Evolutionary conservation across 2,888 invertebrate genomes (phyloP), one percentile per base, ranked within the genome.

Genomic region (Lithophane ornitopus): DNA sequence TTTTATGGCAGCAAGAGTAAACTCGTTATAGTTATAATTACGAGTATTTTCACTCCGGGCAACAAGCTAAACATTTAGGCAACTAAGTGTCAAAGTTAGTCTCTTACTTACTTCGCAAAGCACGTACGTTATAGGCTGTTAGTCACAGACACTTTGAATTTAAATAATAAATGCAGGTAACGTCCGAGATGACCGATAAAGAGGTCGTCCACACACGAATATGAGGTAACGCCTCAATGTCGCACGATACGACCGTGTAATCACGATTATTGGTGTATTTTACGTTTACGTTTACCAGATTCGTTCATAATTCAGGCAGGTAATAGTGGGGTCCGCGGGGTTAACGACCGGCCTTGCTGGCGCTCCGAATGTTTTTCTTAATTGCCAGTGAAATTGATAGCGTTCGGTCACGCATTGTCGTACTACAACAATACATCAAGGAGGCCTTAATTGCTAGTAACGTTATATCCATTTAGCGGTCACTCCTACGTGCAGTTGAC

Each of bases 171-270:
- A 92, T 92, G 92, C 96, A 94, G 89, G 93, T 93, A 91, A 88
- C 91, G 92, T 93, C 84, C 90, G 88, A 91, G 95, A 95, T 96
- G 96, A 95, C 96, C 94, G 96, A 96, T 96, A 95, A 94, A 92
- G 89, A 89, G 94, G 93, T 93, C 93, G 89, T 88, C 89, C 87
- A 91, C 91, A 91, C 90, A 93, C 91, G 88, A 82, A 93, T 93
- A 93, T 93, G 93, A 94, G 92, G 93, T 94, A 94, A 94, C 92
- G 92, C 91, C 88, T 92, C 92, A 74, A 84, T 84, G 83, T 84
- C 83, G 69, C 65, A 68, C 80, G 76, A 89, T 22, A 84, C 80
- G 28, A 44, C 52, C 76, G 74, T 76, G 84, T 84, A 80, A 84
- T 70, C 82, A 76, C 58, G 34, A 69, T 74, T 84, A 84, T 76